phyloP scores from a whole-genome alignment of 2,113 vertebrate genomes.

The Vulpes vulpes region DNA sequence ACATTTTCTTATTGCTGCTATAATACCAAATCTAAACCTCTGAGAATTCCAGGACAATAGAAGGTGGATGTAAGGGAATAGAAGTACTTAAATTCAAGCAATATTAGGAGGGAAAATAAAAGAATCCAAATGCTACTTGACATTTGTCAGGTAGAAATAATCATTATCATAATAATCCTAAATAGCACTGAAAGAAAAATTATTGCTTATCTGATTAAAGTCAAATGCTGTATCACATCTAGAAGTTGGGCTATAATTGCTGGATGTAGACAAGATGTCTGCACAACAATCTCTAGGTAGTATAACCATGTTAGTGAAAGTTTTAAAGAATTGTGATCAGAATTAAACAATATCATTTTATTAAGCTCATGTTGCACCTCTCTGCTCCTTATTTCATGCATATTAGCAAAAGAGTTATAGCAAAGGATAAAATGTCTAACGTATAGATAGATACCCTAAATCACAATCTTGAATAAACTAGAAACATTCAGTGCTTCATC shows the following conservation, averaged over 20 bases:
- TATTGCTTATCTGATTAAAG: background rate
- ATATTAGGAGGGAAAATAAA: background rate
- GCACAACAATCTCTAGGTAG: background rate
- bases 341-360: background rate
- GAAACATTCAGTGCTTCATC: background rate
- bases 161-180: background rate
- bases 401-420: background rate
- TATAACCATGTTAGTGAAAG: background rate
- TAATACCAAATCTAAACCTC: background rate
- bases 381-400: background rate
- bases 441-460: background rate
- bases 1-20: background rate
- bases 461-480: background rate
- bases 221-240: background rate
- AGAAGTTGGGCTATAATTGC: background rate
- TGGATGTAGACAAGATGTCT: background rate
- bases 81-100: background rate
- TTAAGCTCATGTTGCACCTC: background rate
- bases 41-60: background rate
- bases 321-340: background rate
- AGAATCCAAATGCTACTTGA: background rate
- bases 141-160: background rate
- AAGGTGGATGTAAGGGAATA: background rate
- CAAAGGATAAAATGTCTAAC: background rate
- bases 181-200: background rate